Conservation (phyloP, 2,113 vertebrate genomes). For the Struthio camelus region DNA sequence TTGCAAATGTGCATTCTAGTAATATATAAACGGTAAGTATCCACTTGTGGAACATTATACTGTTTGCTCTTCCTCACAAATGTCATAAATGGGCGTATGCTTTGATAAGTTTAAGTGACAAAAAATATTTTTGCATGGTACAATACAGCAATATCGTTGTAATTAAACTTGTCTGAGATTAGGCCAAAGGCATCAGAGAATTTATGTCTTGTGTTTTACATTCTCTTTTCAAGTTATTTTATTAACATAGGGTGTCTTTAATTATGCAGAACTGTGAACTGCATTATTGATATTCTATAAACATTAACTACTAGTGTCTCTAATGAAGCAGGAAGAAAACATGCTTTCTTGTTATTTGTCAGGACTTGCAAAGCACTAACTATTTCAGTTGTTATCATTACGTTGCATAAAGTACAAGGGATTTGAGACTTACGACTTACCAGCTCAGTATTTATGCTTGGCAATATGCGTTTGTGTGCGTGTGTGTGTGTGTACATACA, state of each 20-base stretch:
- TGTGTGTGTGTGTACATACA: rapidly evolving
- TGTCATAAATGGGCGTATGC: constrained; percentile 53
- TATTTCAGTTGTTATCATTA: constrained; percentile 4
- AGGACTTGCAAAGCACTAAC: constrained; percentile 48
- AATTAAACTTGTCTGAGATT: constrained; percentile 76
- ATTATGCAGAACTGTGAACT: constrained; percentile 78
- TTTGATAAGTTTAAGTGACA: constrained; percentile 69
- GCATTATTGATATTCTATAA: constrained; percentile 80
- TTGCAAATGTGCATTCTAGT: constrained; percentile 51
- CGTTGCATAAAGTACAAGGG: background rate
- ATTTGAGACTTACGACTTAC: background rate
- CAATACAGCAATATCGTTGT: constrained; percentile 35
- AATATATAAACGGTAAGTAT: constrained; percentile 46
- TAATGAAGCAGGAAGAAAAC: constrained; percentile 75
- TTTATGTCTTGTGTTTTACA: constrained; percentile 60
- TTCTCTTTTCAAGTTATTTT: constrained; percentile 73
- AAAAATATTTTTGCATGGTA: constrained; percentile 62
- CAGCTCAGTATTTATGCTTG: background rate
- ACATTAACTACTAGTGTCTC: constrained; percentile 72
- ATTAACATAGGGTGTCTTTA: constrained; percentile 78
- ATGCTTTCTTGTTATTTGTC: constrained; percentile 53
- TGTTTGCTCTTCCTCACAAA: constrained; percentile 68
- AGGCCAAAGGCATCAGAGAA: constrained; percentile 69
- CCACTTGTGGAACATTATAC: constrained; percentile 63
- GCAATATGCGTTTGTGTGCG: background rate